phyloP scores from a whole-genome alignment of 2,797 vertebrate species.

The Anniella stebbinsi region DNA sequence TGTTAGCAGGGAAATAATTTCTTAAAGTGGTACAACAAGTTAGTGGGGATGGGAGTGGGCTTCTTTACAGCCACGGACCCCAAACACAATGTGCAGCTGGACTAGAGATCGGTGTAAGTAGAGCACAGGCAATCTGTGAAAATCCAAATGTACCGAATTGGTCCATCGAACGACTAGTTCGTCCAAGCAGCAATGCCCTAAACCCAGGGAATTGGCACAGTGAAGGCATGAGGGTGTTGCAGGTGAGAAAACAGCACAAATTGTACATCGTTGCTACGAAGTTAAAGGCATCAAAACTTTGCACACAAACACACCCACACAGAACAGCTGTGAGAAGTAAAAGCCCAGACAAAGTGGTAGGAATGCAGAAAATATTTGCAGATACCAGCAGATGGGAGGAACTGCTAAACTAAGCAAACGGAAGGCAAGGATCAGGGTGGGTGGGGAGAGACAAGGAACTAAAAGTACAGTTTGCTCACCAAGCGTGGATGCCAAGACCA shows the following conservation, averaged over 20 bases:
- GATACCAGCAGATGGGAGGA: slow-evolving; percentile 10
- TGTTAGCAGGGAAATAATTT: background rate
- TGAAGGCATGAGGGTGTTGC: no score
- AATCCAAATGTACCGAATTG: background rate
- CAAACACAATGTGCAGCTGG: background rate
- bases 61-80: no score
- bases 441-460: slow-evolving; percentile 8
- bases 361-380: slow-evolving; percentile 10
- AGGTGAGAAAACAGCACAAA: background rate
- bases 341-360: background rate
- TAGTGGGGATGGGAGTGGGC: no score
- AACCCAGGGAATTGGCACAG: background rate
- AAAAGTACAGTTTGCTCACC: background rate
- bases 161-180: background rate
- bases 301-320: background rate
- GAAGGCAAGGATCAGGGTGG: background rate
- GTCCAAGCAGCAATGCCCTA: background rate
- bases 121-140: background rate
- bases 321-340: background rate
- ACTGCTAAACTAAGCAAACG: slow-evolving; percentile 29
- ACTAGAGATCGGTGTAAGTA: background rate
- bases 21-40: background rate
- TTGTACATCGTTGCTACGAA: background rate
- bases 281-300: background rate
- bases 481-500: slow-evolving; percentile 3